These are phyloP conservation scores for Hypomecis atomaria DNA, from an alignment of 2,888 invertebrate species.

Conservation along the genomic window DNA sequence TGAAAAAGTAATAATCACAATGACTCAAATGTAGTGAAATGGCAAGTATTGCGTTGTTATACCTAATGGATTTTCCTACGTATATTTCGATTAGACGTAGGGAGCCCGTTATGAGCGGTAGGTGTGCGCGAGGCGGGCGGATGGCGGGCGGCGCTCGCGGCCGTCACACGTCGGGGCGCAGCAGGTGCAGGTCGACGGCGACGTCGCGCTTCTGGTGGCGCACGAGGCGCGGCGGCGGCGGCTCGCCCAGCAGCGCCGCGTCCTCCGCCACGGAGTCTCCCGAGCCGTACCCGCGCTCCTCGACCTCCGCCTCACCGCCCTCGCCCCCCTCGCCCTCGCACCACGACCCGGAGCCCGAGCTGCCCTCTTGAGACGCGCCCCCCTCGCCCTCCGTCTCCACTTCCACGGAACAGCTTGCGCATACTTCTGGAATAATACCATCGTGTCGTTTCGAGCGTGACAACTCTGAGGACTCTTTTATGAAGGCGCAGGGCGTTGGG, in stretches of 20 bases:
- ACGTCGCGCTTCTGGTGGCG: conserved; percentile 75
- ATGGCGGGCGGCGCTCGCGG: conserved; percentile 15
- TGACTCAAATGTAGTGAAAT: too few species aligned
- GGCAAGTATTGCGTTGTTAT: too few species aligned
- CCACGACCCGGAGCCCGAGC: conserved; percentile 79
- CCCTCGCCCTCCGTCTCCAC: conserved; percentile 76
- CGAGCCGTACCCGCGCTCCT: conserved; percentile 82
- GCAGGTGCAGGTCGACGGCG: conserved; percentile 77
- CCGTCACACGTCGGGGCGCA: conserved; percentile 75
- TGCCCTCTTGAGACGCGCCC: conserved; percentile 69
- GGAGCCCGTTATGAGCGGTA: too few species aligned
- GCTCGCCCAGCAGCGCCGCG: conserved; percentile 72
- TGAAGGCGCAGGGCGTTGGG: too few species aligned
- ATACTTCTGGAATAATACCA: conserved; percentile 69
- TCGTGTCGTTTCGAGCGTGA: background rate
- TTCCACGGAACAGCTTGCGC: conserved; percentile 78
- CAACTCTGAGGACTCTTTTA: too few species aligned
- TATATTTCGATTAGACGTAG: too few species aligned
- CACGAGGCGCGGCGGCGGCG: conserved; percentile 60
- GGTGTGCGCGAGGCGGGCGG: too few species aligned
- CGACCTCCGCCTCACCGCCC: conserved; percentile 62
- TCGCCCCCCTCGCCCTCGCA: conserved; percentile 81
- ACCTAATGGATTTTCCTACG: too few species aligned
- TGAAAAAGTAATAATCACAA: too few species aligned
- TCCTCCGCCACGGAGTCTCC: conserved; percentile 82